Conservation (phyloP, 2,113 vertebrate species). For the Cariama cristata region DNA sequence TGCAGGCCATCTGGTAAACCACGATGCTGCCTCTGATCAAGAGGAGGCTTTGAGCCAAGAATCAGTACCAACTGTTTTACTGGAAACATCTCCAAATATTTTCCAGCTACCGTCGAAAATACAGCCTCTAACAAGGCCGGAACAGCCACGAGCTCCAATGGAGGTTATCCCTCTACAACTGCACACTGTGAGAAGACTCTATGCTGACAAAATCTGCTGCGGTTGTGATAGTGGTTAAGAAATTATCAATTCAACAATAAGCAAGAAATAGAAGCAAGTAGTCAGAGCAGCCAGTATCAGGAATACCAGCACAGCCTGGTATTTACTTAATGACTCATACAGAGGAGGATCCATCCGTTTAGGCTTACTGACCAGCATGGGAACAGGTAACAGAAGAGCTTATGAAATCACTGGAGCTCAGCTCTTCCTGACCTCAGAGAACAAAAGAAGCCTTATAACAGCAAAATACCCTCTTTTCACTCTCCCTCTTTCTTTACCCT, state of each 20-base stretch:
- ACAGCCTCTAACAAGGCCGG: background rate
- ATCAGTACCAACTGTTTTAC: constrained; percentile 6
- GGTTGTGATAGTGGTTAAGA: background rate
- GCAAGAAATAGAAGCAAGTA: background rate
- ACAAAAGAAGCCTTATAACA: constrained; percentile 27
- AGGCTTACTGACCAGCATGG: background rate
- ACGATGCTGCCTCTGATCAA: background rate
- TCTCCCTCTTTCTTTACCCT: background rate
- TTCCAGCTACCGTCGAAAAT: background rate
- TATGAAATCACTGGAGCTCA: constrained; percentile 7
- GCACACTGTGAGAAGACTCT: background rate
- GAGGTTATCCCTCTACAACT: background rate
- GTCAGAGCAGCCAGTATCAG: background rate
- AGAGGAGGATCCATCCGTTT: background rate
- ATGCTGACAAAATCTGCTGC: background rate
- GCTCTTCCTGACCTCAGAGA: constrained; percentile 14
- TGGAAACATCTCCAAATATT: constrained; percentile 32
- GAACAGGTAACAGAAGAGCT: constrained; percentile 11
- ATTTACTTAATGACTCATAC: constrained; percentile 2
- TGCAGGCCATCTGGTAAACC: constrained; percentile 16
- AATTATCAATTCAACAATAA: background rate
- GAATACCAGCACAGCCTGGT: background rate
- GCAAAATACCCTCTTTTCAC: background rate
- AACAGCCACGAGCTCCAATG: background rate
- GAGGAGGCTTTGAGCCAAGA: background rate